Conservation (phyloP, 2,888 invertebrate genomes). For the Hetaerina titia region DNA sequence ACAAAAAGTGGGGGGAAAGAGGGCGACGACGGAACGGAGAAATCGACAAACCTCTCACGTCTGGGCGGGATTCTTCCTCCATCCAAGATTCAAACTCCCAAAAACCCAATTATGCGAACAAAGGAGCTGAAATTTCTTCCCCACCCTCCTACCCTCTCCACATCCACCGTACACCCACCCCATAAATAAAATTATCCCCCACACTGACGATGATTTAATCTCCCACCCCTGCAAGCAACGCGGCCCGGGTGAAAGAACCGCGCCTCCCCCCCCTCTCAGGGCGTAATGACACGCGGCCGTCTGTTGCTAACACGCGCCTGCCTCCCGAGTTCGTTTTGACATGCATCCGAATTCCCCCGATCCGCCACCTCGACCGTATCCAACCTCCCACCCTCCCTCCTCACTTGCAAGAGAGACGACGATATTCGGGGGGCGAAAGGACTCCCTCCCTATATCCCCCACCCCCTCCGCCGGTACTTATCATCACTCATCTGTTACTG, state of each 20-base stretch:
- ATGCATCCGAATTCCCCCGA: background rate
- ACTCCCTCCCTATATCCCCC: background rate
- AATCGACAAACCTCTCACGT: constrained; percentile 27
- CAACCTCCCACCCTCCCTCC: too few species aligned
- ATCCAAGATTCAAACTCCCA: constrained; percentile 37
- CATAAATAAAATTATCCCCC: constrained; percentile 23
- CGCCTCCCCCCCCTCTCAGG: background rate
- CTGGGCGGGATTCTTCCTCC: constrained; percentile 12
- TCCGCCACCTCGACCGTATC: background rate
- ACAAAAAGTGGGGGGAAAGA: background rate
- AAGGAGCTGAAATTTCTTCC: background rate
- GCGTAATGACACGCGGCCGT: constrained; percentile 1
- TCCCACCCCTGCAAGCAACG: background rate
- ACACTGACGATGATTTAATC: constrained; percentile 31
- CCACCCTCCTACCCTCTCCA: background rate
- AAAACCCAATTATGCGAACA: constrained; percentile 50
- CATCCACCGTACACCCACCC: background rate
- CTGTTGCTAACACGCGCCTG: background rate
- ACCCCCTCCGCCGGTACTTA: background rate
- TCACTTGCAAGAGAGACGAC: too few species aligned
- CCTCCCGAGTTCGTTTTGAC: background rate
- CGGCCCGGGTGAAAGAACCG: background rate
- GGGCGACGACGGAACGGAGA: background rate
- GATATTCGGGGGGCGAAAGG: too few species aligned
- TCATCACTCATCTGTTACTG: background rate